phyloP scores from a whole-genome alignment of 2,797 vertebrate species.

The Acanthopagrus latus region DNA sequence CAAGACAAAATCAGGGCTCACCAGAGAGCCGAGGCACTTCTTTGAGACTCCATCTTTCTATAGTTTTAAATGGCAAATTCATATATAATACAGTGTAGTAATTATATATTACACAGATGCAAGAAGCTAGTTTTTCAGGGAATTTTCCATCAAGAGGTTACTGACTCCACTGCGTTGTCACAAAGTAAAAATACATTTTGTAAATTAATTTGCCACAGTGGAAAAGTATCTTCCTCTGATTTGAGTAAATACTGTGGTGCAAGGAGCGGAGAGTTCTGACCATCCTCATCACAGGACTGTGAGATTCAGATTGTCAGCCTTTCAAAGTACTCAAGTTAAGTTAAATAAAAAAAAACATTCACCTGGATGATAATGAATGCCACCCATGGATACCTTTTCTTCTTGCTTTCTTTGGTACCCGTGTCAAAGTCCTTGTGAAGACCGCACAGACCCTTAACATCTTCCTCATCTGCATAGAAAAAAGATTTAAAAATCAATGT shows the following conservation, averaged over 20 bases:
- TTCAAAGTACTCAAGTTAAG: neutral
- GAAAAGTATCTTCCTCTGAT: no score
- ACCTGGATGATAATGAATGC: conserved; percentile 47
- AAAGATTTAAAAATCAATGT: neutral
- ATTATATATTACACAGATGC: neutral
- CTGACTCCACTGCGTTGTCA: neutral
- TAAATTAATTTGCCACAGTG: no score
- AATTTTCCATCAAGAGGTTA: neutral
- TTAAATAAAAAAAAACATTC: conserved; percentile 21
- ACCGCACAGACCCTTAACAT: conserved; percentile 72
- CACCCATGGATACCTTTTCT: conserved; percentile 69
- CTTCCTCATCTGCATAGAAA: conserved; percentile 67
- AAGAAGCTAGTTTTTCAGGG: neutral
- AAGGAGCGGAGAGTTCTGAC: no score
- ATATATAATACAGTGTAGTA: neutral
- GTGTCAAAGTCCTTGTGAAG: conserved; percentile 45
- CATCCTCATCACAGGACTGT: neutral
- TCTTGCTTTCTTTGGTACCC: accelerated
- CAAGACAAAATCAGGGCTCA: conserved; percentile 65
- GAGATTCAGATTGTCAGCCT: neutral
- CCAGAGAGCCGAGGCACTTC: conserved; percentile 74
- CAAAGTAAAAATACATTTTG: neutral
- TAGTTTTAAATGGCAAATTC: conserved; percentile 1
- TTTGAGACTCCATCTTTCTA: accelerated
- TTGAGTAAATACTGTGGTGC: no score